phyloP scores from a whole-genome alignment of 1,140 invertebrate species.

The Cepaea nemoralis region DNA sequence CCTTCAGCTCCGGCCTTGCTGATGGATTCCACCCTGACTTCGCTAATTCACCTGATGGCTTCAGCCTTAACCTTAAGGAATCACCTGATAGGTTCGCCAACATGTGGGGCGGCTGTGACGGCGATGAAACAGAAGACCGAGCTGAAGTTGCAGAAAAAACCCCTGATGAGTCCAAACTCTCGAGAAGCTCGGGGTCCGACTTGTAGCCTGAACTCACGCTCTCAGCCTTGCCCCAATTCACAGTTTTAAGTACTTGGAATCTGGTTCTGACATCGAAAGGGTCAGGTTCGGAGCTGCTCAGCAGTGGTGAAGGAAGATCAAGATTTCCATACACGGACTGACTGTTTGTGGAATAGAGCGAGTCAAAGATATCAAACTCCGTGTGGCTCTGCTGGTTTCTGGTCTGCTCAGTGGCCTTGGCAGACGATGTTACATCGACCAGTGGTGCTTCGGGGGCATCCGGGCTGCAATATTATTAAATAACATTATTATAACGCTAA shows the following conservation, averaged over 20 bases:
- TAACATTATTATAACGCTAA: no score
- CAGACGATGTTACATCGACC: conserved; percentile 67
- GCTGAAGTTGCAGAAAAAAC: background rate
- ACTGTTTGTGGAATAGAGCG: conserved; percentile 48
- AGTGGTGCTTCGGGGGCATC: conserved; percentile 59
- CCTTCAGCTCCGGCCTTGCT: background rate
- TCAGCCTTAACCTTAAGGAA: background rate
- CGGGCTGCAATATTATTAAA: conserved; percentile 27
- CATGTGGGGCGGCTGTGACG: background rate
- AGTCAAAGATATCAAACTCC: conserved; percentile 63
- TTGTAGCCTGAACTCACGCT: background rate
- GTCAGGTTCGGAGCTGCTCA: conserved; percentile 49
- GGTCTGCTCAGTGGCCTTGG: conserved; percentile 18
- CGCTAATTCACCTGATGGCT: no score
- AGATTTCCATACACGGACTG: conserved; percentile 51
- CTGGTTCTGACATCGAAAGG: conserved; percentile 58
- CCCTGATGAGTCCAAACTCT: background rate
- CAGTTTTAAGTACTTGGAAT: background rate
- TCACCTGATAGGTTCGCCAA: background rate
- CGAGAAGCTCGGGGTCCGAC: background rate
- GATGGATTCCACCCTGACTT: no score
- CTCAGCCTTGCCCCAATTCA: background rate
- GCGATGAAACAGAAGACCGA: background rate
- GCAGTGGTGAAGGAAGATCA: conserved; percentile 57
- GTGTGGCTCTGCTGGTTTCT: conserved; percentile 42